Conservation (phyloP, 1,140 invertebrate species). For the Magallana gigas region DNA sequence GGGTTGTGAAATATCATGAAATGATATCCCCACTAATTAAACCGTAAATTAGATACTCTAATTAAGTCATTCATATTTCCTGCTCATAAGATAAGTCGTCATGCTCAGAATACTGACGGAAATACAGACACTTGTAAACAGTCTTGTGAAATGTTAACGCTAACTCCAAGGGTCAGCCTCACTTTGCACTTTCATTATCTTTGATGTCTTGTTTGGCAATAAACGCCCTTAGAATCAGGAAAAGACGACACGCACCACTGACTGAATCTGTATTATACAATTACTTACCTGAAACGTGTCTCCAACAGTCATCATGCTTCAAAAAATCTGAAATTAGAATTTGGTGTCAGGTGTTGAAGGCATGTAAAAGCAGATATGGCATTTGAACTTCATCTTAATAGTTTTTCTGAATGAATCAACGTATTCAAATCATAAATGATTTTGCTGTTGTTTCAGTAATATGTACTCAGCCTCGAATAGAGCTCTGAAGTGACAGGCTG, state of each 20-base stretch:
- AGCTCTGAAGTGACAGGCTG: neutral
- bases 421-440: neutral
- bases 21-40: too few relatives aligned
- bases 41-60: neutral
- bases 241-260: neutral
- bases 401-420: conserved; percentile 25
- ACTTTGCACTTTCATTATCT: conserved; percentile 25
- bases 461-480: neutral
- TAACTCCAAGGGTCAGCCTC: neutral
- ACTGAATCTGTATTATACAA: neutral
- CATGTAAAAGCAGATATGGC: neutral
- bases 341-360: neutral
- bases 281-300: neutral
- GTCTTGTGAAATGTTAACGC: neutral
- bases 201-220: neutral
- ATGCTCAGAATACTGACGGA: neutral
- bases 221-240: conserved; percentile 15
- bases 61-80: conserved; percentile 6
- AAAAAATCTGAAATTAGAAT: conserved; percentile 6
- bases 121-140: neutral
- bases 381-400: conserved; percentile 2
- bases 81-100: neutral
- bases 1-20: too few relatives aligned
- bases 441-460: neutral
- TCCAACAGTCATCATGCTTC: neutral